A percentile compares a stretch with the other conserved stretches of the same genome.
These are phyloP conservation scores for Seira musarum DNA, from an alignment of 2,888 invertebrate species.

Conservation along the genomic window DNA sequence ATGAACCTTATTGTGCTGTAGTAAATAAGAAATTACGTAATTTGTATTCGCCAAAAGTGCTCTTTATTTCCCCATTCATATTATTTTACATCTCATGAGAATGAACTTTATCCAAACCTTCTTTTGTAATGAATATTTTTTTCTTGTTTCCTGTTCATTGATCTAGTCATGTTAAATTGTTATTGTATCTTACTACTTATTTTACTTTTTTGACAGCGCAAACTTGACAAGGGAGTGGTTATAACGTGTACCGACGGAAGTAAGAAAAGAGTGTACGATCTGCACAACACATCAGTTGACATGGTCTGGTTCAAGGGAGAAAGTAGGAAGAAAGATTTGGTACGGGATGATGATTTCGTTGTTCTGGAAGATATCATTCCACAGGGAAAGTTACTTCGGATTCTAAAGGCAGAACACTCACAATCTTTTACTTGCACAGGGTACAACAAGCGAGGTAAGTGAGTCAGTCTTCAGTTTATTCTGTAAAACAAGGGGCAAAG, in stretches of 20 bases:
- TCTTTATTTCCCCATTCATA: too few relatives aligned
- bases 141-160: too few relatives aligned
- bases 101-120: too few relatives aligned
- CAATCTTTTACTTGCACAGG: slow-evolving; percentile 61
- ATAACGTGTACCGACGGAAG: slow-evolving; percentile 56
- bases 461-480: slow-evolving; percentile 4
- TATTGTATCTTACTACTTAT: too few relatives aligned
- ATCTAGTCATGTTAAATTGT: too few relatives aligned
- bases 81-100: too few relatives aligned
- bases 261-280: slow-evolving; percentile 23
- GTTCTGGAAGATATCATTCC: slow-evolving; percentile 63
- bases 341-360: slow-evolving; percentile 43
- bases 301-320: slow-evolving; percentile 30
- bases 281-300: slow-evolving; percentile 39
- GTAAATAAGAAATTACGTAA: too few relatives aligned
- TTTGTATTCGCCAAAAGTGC: too few relatives aligned
- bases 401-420: slow-evolving; percentile 59
- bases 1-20: too few relatives aligned
- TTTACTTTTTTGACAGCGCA: slow-evolving; percentile 30
- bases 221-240: slow-evolving; percentile 31
- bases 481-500: not conserved
- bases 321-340: slow-evolving; percentile 12
- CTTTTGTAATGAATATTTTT: too few relatives aligned
- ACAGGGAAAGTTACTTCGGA: slow-evolving; percentile 63
- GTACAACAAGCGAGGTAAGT: slow-evolving; percentile 62